Base-by-base conservation (phyloP, 1,140 invertebrate genomes). In the Meloidogyne floridensis region DNA sequence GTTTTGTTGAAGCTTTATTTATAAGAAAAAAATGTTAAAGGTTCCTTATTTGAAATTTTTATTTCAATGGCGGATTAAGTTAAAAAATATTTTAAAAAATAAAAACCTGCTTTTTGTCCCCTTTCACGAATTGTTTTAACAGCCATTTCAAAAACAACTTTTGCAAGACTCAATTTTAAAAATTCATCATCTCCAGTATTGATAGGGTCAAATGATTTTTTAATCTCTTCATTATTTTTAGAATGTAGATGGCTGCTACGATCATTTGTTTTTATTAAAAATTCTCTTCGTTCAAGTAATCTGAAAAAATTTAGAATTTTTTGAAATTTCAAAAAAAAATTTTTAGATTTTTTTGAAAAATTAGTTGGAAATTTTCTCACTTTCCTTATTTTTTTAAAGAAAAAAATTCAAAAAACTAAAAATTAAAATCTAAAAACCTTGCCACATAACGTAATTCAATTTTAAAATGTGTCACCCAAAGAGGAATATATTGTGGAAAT, bases 391-490 rank as follows among this genome's bases (percentile, higher is more conserved):
- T 47, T 47, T 5, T 47, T 47, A 4, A 47, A 47, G 47, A 3
- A 59, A 59, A 59, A n/a, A 59, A 59, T 59, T n/a, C n/a, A n/a
- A n/a, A 65, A 65, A 65, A 47, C 47, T 7, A n/a, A 2, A 13
- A 77, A 18, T 78, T 53, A 51, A n/a, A 80, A n/a, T 9, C 73
- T 78, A 42, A 20, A 20, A 32, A 81, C 80, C 53, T 53, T 79
- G 43, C 72, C 10, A 81, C 80, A 43, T 56, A 81, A 18, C 80
- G 74, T 32, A 73, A 75, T 47, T 81, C 80, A 75, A 75, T 81
- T 59, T 73, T 42, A 42, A 81, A 81, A 73, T 75, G 74, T 9
- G 51, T 59, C 20, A 43, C 20, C 72, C 73, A 81, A n/a, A 81
- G 72, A 13, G 2, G 20, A 13, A 47, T 53, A 20, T 18, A 43